Evolutionary conservation across 1,140 invertebrate genomes (phyloP).

Genomic region (Tribolium madens): DNA sequence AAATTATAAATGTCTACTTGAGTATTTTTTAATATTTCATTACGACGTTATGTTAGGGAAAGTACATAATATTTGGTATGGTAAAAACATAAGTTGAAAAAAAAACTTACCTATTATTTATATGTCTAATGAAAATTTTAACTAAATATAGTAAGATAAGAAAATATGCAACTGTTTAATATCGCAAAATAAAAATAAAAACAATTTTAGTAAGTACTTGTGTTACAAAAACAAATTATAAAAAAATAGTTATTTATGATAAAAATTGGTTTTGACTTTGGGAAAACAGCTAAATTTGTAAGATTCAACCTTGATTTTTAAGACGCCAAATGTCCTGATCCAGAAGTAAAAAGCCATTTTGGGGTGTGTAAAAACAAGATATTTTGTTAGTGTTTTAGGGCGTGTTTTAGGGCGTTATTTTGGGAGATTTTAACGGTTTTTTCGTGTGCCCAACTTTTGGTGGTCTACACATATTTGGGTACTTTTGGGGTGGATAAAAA

Average conservation of each 20-base stretch:
- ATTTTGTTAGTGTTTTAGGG: too few relatives aligned
- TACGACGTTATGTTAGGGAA: not conserved
- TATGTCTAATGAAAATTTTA: not conserved
- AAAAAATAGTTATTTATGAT: too few relatives aligned
- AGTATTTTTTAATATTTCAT: not conserved
- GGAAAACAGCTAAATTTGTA: too few relatives aligned
- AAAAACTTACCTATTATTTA: not conserved
- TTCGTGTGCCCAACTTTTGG: slow-evolving; percentile 32
- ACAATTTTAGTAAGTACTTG: slow-evolving; percentile 5
- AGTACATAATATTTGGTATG: not conserved
- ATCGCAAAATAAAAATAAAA: slow-evolving; percentile 4
- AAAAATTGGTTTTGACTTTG: too few relatives aligned
- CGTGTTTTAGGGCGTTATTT: too few relatives aligned
- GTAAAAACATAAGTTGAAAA: slow-evolving; percentile 1
- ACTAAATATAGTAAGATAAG: not conserved
- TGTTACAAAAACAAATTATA: not conserved
- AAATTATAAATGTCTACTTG: not conserved
- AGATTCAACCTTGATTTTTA: slow-evolving; percentile 21
- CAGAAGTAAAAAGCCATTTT: too few relatives aligned
- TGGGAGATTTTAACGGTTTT: slow-evolving; percentile 32
- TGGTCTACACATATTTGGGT: slow-evolving; percentile 29
- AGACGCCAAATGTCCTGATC: slow-evolving; percentile 27
- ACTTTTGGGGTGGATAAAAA: slow-evolving; percentile 34
- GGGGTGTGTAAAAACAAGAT: too few relatives aligned
- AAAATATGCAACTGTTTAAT: not conserved